These are phyloP conservation scores for Neopelma chrysocephalum DNA, from an alignment of 2,797 vertebrate species.

Conservation along the genomic window DNA sequence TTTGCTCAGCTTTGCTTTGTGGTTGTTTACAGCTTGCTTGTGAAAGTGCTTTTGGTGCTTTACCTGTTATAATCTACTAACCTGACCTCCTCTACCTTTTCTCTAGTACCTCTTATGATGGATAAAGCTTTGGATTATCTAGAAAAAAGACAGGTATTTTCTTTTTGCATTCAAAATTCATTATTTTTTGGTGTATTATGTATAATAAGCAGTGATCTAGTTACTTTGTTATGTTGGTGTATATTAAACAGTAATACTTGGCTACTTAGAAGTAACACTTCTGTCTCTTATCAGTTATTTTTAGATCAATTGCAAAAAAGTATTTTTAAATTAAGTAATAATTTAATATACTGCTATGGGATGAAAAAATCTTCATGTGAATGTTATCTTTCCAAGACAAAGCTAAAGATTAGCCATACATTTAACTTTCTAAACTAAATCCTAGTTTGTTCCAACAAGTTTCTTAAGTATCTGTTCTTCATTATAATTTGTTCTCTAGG, in stretches of 20 bases:
- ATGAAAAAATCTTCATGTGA: not conserved
- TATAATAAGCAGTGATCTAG: not conserved
- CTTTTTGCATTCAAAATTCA: not conserved
- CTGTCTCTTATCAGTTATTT: not conserved
- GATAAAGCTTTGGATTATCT: constrained; percentile 93
- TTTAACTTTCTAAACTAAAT: not conserved
- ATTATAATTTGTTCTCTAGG: not conserved
- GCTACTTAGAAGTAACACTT: not conserved
- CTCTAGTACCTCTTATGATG: constrained; percentile 94
- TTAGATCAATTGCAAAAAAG: not conserved
- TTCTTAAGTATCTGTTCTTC: not conserved
- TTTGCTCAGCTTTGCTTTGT: not conserved
- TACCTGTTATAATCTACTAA: not conserved
- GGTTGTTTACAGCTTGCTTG: not conserved
- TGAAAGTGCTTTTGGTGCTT: not conserved
- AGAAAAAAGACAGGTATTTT: constrained; percentile 89
- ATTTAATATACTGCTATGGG: not conserved
- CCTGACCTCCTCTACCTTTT: not conserved
- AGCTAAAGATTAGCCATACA: not conserved
- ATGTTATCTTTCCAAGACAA: not conserved
- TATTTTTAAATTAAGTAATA: constrained; percentile 1
- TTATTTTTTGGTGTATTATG: not conserved
- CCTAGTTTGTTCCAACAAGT: not conserved
- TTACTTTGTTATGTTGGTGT: not conserved
- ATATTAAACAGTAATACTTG: not conserved